A percentile compares a stretch with the other conserved stretches of the same genome.
Evolutionary conservation across 2,888 invertebrate genomes (phyloP).

Genomic region (Galerucella nymphaeae): DNA sequence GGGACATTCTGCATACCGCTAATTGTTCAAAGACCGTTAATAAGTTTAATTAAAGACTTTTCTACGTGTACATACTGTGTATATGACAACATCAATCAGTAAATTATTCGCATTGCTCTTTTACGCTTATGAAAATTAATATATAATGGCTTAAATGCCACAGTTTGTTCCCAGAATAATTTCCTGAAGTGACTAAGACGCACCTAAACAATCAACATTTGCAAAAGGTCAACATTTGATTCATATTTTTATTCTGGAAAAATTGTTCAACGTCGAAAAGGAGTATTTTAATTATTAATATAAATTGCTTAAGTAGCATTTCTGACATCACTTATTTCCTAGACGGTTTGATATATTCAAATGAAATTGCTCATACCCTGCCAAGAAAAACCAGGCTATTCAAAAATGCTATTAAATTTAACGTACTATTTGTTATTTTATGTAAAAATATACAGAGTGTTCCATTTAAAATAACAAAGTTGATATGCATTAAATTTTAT

Average conservation of each 20-base stretch:
- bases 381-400: too few species aligned
- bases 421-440: too few species aligned
- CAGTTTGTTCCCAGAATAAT: constrained; percentile 8
- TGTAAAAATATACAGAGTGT: too few species aligned
- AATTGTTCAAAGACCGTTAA: background rate
- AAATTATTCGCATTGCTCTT: background rate
- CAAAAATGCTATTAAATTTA: too few species aligned
- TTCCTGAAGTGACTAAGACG: constrained; percentile 8
- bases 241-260: background rate
- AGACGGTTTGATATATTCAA: too few species aligned
- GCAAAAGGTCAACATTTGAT: constrained; percentile 2
- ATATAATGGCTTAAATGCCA: background rate
- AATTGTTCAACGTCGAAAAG: background rate
- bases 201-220: constrained; percentile 2
- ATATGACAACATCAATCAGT: constrained; percentile 3
- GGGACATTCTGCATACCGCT: constrained; percentile 4
- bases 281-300: background rate
- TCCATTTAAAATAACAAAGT: too few species aligned
- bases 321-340: too few species aligned
- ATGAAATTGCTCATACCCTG: too few species aligned
- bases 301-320: too few species aligned
- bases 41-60: background rate
- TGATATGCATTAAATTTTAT: too few species aligned
- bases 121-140: background rate
- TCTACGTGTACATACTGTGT: background rate